These are phyloP conservation scores for Xiphophorus birchmanni DNA, from an alignment of 2,797 vertebrate species.

Conservation along the genomic window DNA sequence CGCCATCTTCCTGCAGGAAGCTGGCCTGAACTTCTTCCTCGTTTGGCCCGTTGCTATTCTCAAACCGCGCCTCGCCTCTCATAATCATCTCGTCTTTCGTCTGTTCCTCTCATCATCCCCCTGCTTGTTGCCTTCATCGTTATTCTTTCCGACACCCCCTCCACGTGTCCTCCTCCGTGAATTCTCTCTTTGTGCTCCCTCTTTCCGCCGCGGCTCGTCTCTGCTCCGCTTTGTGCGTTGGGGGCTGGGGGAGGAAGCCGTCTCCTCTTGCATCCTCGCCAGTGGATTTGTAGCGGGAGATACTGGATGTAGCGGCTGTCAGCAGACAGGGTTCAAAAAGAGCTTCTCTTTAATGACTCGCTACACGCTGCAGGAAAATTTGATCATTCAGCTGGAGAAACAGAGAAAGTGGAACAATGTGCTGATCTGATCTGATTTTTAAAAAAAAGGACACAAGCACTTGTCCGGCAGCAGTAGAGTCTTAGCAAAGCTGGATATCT, in stretches of 20 bases:
- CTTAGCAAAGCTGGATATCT: background rate
- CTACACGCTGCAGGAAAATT: constrained; percentile 56
- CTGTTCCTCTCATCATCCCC: constrained; percentile 57
- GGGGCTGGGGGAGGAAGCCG: constrained; percentile 14
- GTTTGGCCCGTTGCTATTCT: background rate
- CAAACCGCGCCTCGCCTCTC: constrained; percentile 44
- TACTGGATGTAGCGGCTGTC: constrained; percentile 23
- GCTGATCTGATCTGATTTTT: constrained; percentile 47
- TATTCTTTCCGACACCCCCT: constrained; percentile 41
- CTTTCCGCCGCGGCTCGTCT: constrained; percentile 26
- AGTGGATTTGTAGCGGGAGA: constrained; percentile 33
- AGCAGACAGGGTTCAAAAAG: constrained; percentile 50
- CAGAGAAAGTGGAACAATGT: constrained; percentile 35
- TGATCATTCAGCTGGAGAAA: constrained; percentile 43
- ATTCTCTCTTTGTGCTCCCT: constrained; percentile 58
- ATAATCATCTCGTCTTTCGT: constrained; percentile 56
- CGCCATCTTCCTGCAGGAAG: constrained; percentile 43
- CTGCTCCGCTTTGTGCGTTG: constrained; percentile 20
- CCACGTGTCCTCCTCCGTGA: constrained; percentile 30
- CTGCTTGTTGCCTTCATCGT: constrained; percentile 50
- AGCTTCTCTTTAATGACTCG: constrained; percentile 29
- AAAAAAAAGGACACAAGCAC: constrained; percentile 15
- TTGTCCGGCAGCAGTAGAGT: background rate
- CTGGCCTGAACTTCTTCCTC: constrained; percentile 40
- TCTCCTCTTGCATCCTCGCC: constrained; percentile 52